Conservation (phyloP, 2,888 invertebrate species). For the Xestoiulus laeticollis region DNA sequence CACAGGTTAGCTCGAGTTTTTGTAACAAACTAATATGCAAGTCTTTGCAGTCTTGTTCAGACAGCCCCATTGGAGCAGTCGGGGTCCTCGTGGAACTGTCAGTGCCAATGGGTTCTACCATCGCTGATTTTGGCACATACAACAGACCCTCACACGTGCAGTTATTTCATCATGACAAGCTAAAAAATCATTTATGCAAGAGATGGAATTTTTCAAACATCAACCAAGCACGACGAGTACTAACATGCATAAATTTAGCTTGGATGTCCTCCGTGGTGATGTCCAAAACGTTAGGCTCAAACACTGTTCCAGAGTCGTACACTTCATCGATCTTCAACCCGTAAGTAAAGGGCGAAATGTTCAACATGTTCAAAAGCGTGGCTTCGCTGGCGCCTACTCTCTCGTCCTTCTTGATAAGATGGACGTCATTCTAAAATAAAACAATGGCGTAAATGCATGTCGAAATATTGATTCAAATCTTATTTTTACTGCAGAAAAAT, state of each 20-base stretch:
- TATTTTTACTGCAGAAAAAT: no score
- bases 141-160: no score
- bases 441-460: no score
- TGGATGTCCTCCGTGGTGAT: conserved; percentile 97
- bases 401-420: conserved; percentile 81
- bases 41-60: neutral
- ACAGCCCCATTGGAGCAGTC: neutral
- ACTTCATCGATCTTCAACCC: conserved; percentile 89
- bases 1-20: neutral
- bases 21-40: no score
- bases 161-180: no score
- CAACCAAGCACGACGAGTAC: conserved; percentile 55
- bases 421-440: conserved; percentile 68
- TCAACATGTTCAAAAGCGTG: conserved; percentile 98
- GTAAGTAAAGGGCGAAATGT: conserved; percentile 99
- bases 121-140: no score
- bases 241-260: conserved; percentile 81
- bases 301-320: conserved; percentile 98
- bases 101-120: neutral
- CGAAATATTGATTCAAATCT: no score
- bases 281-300: conserved; percentile 95
- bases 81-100: neutral
- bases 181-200: no score
- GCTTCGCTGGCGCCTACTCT: conserved; percentile 99
- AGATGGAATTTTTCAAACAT: no score